Evolutionary conservation across 2,113 vertebrate species (phyloP), one percentile per base, ranked within the genome.

Genomic region (Nycticryphes semicollaris): DNA sequence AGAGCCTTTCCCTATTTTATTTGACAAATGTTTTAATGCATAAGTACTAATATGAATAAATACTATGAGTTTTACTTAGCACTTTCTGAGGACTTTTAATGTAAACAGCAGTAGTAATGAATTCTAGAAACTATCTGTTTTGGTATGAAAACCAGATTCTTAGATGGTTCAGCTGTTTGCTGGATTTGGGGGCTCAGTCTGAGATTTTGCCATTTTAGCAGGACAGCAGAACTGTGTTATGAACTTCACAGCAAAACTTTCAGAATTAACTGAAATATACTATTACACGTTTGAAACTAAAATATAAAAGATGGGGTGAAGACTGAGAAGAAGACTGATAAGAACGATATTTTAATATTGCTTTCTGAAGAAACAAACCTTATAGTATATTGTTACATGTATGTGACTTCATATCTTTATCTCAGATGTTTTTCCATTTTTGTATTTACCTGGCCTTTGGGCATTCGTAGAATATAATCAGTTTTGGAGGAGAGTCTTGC

Each of bases 41-140:
- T 56, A 80, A 60, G 63, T 79, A 25, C 30, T 63, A 31, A 68
- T 60, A 37, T 16, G 35, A 88, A 63, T 93, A 77, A 66, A 89
- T 74, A 18, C 17, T 39, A 9, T 33, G 76, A 69, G 41, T 57
- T 86, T 43, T 80, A 45, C 48, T 74, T 96, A 77, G 64, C 35
- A 47, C 51, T 82, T 66, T 87, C 79, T 87, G 70, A 82, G 14
- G 50, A 84, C 91, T 95, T 91, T 89, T 68, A 94, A 72, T 77
- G 47, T 86, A 75, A 89, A 75, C 20, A 57, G 22, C 11, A 73
- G 33, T 21, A 90, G 41, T 24, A 47, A 75, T 74, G 21, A 39
- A n/a, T 84, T 74, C 12, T 74, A 70, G 39, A 84, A 80, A 73
- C 39, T 85, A 51, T 30, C 21, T 82, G 17, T 53, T 41, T 21